A percentile compares a stretch with the other conserved stretches of the same genome.
Evolutionary conservation across 2,888 invertebrate species (phyloP).

Genomic region (Aspidiotus destructor): DNA sequence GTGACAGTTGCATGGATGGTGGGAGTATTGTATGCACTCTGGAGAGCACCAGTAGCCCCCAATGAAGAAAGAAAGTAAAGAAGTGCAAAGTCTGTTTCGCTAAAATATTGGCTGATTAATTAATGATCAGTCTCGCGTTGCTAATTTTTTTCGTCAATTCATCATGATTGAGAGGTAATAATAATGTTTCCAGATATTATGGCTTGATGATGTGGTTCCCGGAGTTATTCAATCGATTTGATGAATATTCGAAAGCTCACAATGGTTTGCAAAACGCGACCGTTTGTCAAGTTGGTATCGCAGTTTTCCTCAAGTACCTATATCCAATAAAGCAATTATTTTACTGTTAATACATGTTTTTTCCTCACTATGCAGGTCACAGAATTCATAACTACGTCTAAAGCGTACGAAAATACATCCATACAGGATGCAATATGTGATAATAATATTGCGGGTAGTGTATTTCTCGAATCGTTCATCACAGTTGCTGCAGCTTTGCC

Average conservation of each 20-base stretch:
- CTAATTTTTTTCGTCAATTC: too few relatives aligned
- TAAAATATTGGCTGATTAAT: too few relatives aligned
- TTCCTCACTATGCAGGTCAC: slow-evolving; percentile 53
- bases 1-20: too few relatives aligned
- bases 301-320: neutral
- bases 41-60: too few relatives aligned
- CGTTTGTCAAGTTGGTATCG: slow-evolving; percentile 39
- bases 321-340: neutral
- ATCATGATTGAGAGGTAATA: neutral
- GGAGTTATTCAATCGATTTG: slow-evolving; percentile 82
- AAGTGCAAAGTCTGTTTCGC: too few relatives aligned
- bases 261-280: slow-evolving; percentile 45
- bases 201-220: slow-evolving; percentile 97
- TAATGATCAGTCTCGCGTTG: too few relatives aligned
- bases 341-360: slow-evolving; percentile 44
- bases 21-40: too few relatives aligned
- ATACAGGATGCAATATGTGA: slow-evolving; percentile 53
- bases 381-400: slow-evolving; percentile 51
- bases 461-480: slow-evolving; percentile 77
- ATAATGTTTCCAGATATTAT: slow-evolving; percentile 58
- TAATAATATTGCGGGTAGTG: slow-evolving; percentile 63
- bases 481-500: slow-evolving; percentile 78
- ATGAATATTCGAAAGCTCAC: slow-evolving; percentile 62
- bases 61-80: too few relatives aligned
- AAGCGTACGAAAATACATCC: slow-evolving; percentile 50